phyloP scores from a whole-genome alignment of 2,113 vertebrate species.

The Chrysemys picta region DNA sequence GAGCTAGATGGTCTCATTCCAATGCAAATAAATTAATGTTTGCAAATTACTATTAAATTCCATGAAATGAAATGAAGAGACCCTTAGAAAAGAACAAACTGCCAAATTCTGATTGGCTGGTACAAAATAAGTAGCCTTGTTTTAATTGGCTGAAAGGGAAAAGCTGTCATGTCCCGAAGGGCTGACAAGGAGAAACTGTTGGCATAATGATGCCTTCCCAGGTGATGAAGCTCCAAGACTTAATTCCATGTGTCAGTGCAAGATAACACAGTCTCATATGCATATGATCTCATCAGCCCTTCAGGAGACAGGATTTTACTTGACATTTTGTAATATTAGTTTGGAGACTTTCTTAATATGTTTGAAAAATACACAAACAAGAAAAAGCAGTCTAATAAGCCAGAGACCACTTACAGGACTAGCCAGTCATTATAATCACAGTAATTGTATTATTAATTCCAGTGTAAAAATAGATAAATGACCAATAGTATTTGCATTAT shows the following conservation, averaged over 20 bases:
- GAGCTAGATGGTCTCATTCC: neutral
- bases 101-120: conserved; percentile 18
- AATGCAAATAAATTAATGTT: conserved; percentile 18
- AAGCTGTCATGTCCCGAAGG: conserved; percentile 24
- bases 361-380: conserved; percentile 47
- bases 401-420: conserved; percentile 33
- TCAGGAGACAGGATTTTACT: conserved; percentile 52
- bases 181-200: conserved; percentile 39
- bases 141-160: conserved; percentile 56
- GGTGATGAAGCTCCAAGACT: conserved; percentile 57
- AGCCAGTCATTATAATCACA: conserved; percentile 42
- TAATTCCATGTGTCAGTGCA: conserved; percentile 67
- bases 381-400: conserved; percentile 8
- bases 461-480: conserved; percentile 30
- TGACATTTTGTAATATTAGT: conserved; percentile 40
- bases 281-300: conserved; percentile 65
- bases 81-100: conserved; percentile 18
- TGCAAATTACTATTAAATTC: neutral
- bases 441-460: conserved; percentile 12
- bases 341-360: conserved; percentile 44
- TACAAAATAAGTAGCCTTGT: neutral
- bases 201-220: conserved; percentile 53
- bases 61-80: conserved; percentile 42
- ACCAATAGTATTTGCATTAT: neutral
- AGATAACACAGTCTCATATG: conserved; percentile 46